Evolutionary conservation across 2,888 invertebrate species (phyloP).

Genomic region (Timema cristinae): DNA sequence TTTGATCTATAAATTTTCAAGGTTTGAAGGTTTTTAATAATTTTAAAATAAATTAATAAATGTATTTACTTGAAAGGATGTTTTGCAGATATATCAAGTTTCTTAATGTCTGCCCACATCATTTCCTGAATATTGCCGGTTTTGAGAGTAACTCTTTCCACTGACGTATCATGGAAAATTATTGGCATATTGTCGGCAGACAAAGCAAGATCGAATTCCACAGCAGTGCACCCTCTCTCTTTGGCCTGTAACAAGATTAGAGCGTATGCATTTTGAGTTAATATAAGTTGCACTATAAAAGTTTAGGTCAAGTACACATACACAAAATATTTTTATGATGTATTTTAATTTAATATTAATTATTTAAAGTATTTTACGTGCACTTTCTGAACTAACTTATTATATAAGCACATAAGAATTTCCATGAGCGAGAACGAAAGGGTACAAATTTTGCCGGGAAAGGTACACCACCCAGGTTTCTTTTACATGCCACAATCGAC

Average conservation of each 20-base stretch:
- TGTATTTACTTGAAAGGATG: slow-evolving; percentile 61
- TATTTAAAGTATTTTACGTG: no score
- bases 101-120: slow-evolving; percentile 59
- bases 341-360: no score
- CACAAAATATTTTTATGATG: no score
- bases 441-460: no score
- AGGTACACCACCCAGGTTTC: no score
- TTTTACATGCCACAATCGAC: no score
- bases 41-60: background rate
- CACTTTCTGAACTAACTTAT: no score
- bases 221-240: slow-evolving; percentile 63
- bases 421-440: no score
- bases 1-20: background rate
- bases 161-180: slow-evolving; percentile 68
- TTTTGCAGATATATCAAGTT: slow-evolving; percentile 61
- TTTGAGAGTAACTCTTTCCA: slow-evolving; percentile 62
- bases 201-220: slow-evolving; percentile 73
- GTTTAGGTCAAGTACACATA: no score
- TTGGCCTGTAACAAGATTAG: slow-evolving; percentile 55
- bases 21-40: background rate
- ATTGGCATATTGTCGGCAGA: slow-evolving; percentile 72
- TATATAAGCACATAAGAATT: no score
- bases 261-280: no score
- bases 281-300: no score
- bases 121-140: slow-evolving; percentile 51